Percentiles rank a stretch among this genome's conserved stretches.
Conservation (phyloP, 2,888 invertebrate species). For the Andrena trimmerana region DNA sequence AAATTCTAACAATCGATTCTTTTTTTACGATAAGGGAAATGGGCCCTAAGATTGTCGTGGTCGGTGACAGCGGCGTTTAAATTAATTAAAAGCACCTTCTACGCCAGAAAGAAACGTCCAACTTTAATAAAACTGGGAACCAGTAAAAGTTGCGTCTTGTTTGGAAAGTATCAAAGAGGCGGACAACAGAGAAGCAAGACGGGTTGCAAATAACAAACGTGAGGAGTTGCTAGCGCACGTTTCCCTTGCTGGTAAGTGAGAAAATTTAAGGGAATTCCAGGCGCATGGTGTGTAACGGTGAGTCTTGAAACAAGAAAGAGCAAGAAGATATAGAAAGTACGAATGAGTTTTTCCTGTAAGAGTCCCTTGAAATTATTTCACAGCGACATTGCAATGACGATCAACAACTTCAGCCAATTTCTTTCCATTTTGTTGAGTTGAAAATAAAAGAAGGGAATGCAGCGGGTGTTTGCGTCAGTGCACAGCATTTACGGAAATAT, state of each 20-base stretch:
- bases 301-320: constrained; percentile 22
- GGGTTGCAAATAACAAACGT: constrained; percentile 20
- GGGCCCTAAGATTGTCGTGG: too few relatives aligned
- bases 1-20: not conserved
- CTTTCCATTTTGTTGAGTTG: too few relatives aligned
- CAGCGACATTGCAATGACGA: not conserved
- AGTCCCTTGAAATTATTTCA: constrained; percentile 30
- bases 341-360: constrained; percentile 2
- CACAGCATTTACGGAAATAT: not conserved
- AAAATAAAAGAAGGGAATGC: too few relatives aligned
- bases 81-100: not conserved
- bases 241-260: not conserved
- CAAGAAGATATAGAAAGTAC: constrained; percentile 22
- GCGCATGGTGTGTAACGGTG: not conserved
- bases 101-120: not conserved
- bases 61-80: not conserved
- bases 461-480: not conserved
- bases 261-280: constrained; percentile 36
- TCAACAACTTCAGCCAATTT: not conserved
- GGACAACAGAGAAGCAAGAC: not conserved
- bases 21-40: not conserved
- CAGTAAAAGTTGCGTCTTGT: constrained; percentile 5
- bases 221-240: not conserved
- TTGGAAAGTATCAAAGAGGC: constrained; percentile 26
- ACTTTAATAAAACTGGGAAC: constrained; percentile 20